Evolutionary conservation across 2,888 invertebrate genomes (phyloP), one percentile per base, ranked within the genome.

Genomic region (Clistopyga incitator): DNA sequence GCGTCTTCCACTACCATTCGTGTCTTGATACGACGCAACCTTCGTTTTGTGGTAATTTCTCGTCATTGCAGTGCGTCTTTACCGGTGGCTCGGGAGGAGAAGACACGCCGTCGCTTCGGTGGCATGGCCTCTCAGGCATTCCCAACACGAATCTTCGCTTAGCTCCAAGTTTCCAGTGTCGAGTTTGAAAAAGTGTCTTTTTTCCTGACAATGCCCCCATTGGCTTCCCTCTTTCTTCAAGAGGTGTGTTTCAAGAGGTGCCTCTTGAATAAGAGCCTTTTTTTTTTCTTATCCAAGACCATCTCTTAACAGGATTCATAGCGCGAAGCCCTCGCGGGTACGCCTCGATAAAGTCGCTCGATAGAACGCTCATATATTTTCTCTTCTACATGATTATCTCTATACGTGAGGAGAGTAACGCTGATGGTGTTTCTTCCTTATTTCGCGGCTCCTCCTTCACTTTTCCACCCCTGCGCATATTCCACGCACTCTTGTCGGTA

Each of bases 71-170:
- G 29, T 64, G 18, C 13, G 59, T 29, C 61, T 34, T 34, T 23
- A 13, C 8, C 18, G 25, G 45, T 59, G 42, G 8, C 42, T 0
- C 25, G 45, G n/a, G 11, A 74, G 29, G 64, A 34, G 47, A 47
- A 29, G 29, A 29, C 18, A n/a, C 18, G 45, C 20, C 61, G 20
- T 61, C 59, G 29, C 18, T 47, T n/a, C n/a, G 10, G 18, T 15
- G 42, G 18, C 42, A 25, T 23, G 59, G 47, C 67, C 23, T 54
- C 70, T 47, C 29, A 72, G 45, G 79, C 68, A 86, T 82, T 87
- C 85, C 86, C 88, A 86, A 91, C 89, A 90, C 85, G 89, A 89
- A 86, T 91, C 89, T 90, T 90, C 90, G 89, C 91, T 91, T 88
- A 91, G 87, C 86, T 84, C 84, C 78, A 87, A 88, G 87, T 8